Conservation (phyloP, 2,888 invertebrate species). For the Ganaspis brasiliensis region DNA sequence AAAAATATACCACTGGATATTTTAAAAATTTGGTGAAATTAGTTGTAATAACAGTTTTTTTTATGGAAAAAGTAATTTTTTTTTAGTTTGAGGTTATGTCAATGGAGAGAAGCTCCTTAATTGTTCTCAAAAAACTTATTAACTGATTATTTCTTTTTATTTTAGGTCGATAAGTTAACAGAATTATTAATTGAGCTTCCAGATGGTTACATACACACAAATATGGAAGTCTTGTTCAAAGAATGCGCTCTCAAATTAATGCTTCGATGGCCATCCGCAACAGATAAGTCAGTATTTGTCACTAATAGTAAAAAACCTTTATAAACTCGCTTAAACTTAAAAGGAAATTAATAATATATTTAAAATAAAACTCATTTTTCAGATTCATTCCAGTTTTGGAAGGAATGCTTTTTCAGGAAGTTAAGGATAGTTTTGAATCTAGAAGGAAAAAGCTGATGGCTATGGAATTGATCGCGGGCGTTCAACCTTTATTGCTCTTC, state of each 20-base stretch:
- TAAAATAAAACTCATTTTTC: conserved; percentile 16
- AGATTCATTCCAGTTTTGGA: conserved; percentile 76
- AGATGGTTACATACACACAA: conserved; percentile 76
- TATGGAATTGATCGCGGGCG: conserved; percentile 74
- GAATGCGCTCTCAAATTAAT: conserved; percentile 77
- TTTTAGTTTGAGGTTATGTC: too few species aligned
- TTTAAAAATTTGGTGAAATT: too few species aligned
- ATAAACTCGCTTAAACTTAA: background rate
- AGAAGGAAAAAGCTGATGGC: conserved; percentile 72
- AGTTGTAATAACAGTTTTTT: too few species aligned
- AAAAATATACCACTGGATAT: too few species aligned
- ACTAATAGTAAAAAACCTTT: background rate
- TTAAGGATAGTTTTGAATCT: conserved; percentile 67
- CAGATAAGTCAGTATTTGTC: conserved; percentile 69
- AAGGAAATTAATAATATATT: too few species aligned
- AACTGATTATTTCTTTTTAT: conserved; percentile 31
- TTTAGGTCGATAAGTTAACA: conserved; percentile 77
- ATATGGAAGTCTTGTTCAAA: conserved; percentile 76
- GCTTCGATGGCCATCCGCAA: conserved; percentile 78
- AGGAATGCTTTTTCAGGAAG: conserved; percentile 71
- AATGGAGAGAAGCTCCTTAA: background rate
- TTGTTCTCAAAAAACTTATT: conserved; percentile 12
- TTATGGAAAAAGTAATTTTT: too few species aligned
- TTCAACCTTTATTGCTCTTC: conserved; percentile 75
- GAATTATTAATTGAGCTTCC: conserved; percentile 76